phyloP scores from a whole-genome alignment of 2,888 invertebrate species.

The Eurois occulta region DNA sequence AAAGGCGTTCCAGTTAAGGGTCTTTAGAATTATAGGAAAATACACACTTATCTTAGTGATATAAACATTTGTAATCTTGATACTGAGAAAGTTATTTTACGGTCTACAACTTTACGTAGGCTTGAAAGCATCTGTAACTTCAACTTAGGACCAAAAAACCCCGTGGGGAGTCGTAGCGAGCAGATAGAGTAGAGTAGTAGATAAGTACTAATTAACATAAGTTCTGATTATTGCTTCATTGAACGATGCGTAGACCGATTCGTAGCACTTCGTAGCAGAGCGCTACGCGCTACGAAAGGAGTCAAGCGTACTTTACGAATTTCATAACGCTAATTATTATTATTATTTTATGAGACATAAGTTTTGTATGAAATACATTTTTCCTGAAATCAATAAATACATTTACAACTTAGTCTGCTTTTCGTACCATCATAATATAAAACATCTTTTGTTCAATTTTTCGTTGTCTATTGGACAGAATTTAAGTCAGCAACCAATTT shows the following conservation, averaged over 20 bases:
- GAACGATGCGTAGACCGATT: neutral
- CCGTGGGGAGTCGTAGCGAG: constrained; percentile 1
- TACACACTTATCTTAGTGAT: too few relatives aligned
- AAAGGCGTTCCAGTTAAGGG: neutral
- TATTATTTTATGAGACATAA: too few relatives aligned
- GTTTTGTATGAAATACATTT: neutral
- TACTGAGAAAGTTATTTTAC: neutral
- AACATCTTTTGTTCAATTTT: neutral
- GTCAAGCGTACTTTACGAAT: neutral
- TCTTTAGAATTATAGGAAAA: neutral
- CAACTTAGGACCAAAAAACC: constrained; percentile 19
- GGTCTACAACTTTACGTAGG: neutral
- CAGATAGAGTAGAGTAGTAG: constrained; percentile 2
- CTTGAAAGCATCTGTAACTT: constrained; percentile 6
- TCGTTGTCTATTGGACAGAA: neutral
- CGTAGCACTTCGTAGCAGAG: constrained; percentile 36
- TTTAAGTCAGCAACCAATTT: neutral
- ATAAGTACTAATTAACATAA: constrained; percentile 28
- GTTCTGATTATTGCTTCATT: constrained; percentile 12
- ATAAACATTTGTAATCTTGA: neutral
- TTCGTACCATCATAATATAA: neutral
- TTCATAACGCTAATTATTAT: neutral
- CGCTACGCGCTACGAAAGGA: constrained; percentile 35
- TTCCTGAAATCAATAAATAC: neutral
- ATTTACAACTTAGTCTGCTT: neutral